These are phyloP conservation scores for Hydrocynus forskahlii DNA, from an alignment of 2,797 vertebrate genomes.

Conservation along the genomic window DNA sequence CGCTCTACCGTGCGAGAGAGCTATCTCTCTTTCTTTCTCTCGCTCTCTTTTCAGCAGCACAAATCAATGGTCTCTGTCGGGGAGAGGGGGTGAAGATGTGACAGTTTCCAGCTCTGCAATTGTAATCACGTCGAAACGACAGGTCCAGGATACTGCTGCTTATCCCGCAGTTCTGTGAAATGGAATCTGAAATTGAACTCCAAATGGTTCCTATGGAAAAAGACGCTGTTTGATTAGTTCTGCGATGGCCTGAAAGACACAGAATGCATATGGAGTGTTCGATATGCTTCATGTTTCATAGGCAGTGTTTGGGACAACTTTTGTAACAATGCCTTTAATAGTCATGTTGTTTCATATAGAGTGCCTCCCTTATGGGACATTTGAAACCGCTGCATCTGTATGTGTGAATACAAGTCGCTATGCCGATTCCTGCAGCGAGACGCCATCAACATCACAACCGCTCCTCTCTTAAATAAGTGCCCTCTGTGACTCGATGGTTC, in stretches of 20 bases:
- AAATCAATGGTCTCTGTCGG: constrained; percentile 48
- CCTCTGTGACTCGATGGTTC: constrained; percentile 1
- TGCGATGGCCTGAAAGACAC: background rate
- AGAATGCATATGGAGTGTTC: constrained; percentile 24
- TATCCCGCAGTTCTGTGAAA: constrained; percentile 50
- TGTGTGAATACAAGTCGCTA: background rate
- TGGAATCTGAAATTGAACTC: constrained; percentile 54
- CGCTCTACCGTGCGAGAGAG: constrained; percentile 46
- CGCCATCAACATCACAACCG: background rate
- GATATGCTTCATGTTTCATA: constrained; percentile 20
- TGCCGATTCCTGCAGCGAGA: background rate
- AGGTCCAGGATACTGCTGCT: constrained; percentile 37
- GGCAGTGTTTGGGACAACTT: constrained; percentile 4
- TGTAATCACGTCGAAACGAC: constrained; percentile 40
- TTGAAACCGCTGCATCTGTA: background rate
- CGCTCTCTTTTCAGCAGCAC: constrained; percentile 19
- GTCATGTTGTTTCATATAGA: background rate
- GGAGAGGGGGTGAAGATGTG: constrained; percentile 39
- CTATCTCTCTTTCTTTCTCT: constrained; percentile 36
- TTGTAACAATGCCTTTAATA: constrained; percentile 20
- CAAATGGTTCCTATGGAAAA: constrained; percentile 26
- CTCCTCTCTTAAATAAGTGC: background rate
- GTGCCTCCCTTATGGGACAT: background rate
- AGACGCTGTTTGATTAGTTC: constrained; percentile 14
- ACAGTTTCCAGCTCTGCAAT: constrained; percentile 39